Evolutionary conservation across 2,888 invertebrate genomes (phyloP), one percentile per base, ranked within the genome.

Genomic region (Meliscaeva auricollis): DNA sequence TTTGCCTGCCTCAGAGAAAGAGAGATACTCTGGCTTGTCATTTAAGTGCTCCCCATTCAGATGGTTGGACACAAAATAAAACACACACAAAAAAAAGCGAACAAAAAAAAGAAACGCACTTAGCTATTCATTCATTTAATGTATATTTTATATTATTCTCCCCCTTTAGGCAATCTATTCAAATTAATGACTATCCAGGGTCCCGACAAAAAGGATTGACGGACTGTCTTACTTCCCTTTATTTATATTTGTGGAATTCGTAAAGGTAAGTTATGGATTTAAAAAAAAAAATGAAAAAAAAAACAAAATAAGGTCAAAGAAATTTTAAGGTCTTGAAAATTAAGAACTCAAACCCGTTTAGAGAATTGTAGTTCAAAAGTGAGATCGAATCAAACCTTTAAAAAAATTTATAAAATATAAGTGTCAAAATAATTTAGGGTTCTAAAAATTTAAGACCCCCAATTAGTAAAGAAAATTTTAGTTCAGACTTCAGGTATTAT

Each of bases 121-220:
- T 68, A 74, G 68, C 66, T 46, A 79, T 48, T 78, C 62, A 72
- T 72, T 79, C 22, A 30, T 84, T 75, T 75, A 62, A 58, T 68
- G 52, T 70, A 68, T 80, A 38, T 75, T 66, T 74, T 72, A 56
- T 66, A 15, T 52, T 70, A 58, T 70, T 69, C 79, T 81, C 81
- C 80, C 84, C 81, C 81, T 77, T 81, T 77, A 76, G 77, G 85
- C 85, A 85, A 85, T 85, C 81, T 73, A 85, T 73, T 85, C 76
- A 81, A 85, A 85, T 85, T 85, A 85, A 73, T 69, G 76, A 81
- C 69, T 85, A 77, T 81, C 81, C 75, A 69, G 35, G 17, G 64
- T 58, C 20, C 20, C 35, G 8, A 15, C 26, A 58, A 69, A 69
- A 62, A 74, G 35, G 74, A 58, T 38, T 69, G 58, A 54, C 38